These are phyloP conservation scores for Ganaspis sp. DNA, from an alignment of 1,140 invertebrate genomes.

Conservation along the genomic window DNA sequence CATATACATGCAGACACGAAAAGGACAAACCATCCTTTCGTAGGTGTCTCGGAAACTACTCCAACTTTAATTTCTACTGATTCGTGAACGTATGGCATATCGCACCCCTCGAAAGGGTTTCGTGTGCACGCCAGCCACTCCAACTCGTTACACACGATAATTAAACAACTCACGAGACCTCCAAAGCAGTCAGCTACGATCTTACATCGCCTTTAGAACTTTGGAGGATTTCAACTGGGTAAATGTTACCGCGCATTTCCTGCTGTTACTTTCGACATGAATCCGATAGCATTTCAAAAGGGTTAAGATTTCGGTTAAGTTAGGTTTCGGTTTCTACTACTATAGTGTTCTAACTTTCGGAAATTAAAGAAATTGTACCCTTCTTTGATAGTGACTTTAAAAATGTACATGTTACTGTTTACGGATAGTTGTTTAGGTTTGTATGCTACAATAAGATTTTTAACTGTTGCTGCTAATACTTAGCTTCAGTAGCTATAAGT, in stretches of 20 bases:
- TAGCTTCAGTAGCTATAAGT: too few species aligned
- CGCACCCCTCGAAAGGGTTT: constrained; percentile 65
- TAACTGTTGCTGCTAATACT: too few species aligned
- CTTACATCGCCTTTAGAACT: constrained; percentile 67
- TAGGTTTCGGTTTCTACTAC: too few species aligned
- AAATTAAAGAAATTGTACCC: too few species aligned
- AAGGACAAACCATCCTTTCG: constrained; percentile 12
- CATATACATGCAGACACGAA: neutral
- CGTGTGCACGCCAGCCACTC: constrained; percentile 73
- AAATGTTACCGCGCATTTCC: constrained; percentile 21
- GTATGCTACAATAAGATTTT: too few species aligned
- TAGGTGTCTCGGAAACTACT: constrained; percentile 48
- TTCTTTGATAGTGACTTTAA: too few species aligned
- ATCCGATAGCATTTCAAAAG: neutral
- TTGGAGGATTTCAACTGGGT: constrained; percentile 44
- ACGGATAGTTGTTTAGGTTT: too few species aligned
- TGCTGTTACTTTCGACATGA: constrained; percentile 23
- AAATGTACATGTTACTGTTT: too few species aligned
- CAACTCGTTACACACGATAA: constrained; percentile 75
- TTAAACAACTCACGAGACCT: constrained; percentile 75
- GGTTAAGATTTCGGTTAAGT: too few species aligned
- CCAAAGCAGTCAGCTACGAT: constrained; percentile 57
- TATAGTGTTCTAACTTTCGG: too few species aligned
- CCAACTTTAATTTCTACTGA: constrained; percentile 61
- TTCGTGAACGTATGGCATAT: constrained; percentile 65